Evolutionary conservation across 2,113 vertebrate species (phyloP).

Genomic region (Ellobius talpinus): DNA sequence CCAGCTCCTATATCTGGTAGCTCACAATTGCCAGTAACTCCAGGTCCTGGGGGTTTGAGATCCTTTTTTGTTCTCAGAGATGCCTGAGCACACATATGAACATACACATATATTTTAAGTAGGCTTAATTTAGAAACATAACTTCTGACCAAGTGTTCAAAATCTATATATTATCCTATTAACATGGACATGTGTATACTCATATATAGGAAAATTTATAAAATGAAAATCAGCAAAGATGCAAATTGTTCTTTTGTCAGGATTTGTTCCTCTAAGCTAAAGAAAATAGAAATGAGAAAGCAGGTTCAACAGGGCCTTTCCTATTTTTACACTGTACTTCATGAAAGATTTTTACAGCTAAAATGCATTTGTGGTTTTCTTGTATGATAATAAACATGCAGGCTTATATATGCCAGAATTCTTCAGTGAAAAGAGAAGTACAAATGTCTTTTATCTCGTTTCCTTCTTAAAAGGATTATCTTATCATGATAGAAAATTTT

Average conservation of each 20-base stretch:
- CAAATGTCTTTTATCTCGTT: neutral
- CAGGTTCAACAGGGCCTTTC: neutral
- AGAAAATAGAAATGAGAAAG: neutral
- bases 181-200: neutral
- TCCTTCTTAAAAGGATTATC: neutral
- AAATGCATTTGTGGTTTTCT: slow-evolving; percentile 8
- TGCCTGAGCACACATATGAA: neutral
- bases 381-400: neutral
- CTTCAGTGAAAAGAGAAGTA: slow-evolving; percentile 16
- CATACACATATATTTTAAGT: neutral
- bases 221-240: slow-evolving; percentile 14
- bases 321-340: neutral
- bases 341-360: neutral
- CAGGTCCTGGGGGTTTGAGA: neutral
- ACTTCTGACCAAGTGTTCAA: neutral
- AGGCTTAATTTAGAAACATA: neutral
- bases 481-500: neutral
- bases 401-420: neutral
- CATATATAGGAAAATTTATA: neutral
- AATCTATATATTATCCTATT: neutral
- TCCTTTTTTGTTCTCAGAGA: neutral
- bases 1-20: neutral
- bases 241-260: neutral
- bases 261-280: neutral
- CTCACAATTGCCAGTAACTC: neutral